These are phyloP conservation scores for Pelusios castaneus DNA, from an alignment of 2,113 vertebrate species.

Conservation along the genomic window DNA sequence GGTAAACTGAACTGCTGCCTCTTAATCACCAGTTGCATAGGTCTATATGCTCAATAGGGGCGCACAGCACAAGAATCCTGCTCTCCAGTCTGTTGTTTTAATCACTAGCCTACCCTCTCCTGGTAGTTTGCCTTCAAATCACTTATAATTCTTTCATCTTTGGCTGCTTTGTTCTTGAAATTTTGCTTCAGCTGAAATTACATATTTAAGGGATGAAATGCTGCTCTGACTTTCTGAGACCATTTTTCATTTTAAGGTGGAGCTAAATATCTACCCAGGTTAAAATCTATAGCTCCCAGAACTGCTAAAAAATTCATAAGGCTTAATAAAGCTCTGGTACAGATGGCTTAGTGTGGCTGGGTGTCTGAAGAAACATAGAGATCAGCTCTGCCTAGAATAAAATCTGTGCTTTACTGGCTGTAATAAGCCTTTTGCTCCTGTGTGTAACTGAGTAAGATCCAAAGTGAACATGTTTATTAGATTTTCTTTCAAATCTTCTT, in stretches of 20 bases:
- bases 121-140: neutral
- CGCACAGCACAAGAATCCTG: neutral
- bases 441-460: neutral
- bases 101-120: neutral
- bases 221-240: neutral
- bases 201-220: neutral
- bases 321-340: neutral
- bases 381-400: neutral
- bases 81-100: neutral
- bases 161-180: neutral
- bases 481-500: neutral
- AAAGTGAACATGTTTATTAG: neutral
- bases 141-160: neutral
- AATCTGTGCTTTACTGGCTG: neutral
- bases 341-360: constrained; percentile 1
- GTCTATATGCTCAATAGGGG: neutral
- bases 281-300: constrained; percentile 22
- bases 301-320: neutral
- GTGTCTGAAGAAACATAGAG: neutral
- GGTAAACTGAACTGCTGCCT: neutral
- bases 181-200: neutral
- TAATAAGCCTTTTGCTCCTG: neutral
- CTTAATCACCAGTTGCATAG: neutral
- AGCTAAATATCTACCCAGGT: neutral
- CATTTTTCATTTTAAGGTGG: constrained; percentile 34